Evolutionary conservation across 2,113 vertebrate genomes (phyloP).

Genomic region (Apus apus): DNA sequence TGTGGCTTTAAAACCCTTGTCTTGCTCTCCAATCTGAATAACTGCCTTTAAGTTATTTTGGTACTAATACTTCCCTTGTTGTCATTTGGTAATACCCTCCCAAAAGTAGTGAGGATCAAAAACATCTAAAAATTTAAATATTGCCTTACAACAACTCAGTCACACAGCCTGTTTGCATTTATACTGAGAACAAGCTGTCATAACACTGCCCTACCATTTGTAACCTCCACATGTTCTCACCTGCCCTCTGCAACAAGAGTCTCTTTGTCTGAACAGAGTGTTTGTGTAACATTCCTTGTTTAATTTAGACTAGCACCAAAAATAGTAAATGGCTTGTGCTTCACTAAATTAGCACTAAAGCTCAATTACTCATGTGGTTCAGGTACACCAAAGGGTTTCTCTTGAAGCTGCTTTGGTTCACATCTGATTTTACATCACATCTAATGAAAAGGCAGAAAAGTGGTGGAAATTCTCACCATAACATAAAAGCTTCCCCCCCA

Average conservation of each 20-base stretch:
- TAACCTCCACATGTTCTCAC: conserved; percentile 42
- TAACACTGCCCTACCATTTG: background rate
- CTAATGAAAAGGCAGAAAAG: background rate
- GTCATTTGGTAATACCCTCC: background rate
- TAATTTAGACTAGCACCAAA: conserved; percentile 24
- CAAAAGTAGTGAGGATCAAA: background rate
- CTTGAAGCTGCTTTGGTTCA: background rate
- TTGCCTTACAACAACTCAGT: background rate
- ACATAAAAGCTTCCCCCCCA: background rate
- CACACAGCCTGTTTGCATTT: background rate
- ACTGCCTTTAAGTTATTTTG: background rate
- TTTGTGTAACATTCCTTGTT: conserved; percentile 27
- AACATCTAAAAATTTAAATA: background rate
- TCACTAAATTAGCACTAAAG: background rate
- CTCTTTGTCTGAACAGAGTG: conserved; percentile 45
- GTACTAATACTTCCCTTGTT: background rate
- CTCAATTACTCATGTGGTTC: background rate
- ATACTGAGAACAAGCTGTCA: background rate
- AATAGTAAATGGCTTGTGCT: background rate
- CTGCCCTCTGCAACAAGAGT: conserved; percentile 45
- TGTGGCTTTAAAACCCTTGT: background rate
- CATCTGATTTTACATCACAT: background rate
- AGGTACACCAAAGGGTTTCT: background rate
- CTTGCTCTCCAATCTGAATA: background rate
- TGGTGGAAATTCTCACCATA: background rate